Evolutionary conservation across 2,888 invertebrate genomes (phyloP), one percentile per base, ranked within the genome.

Genomic region (Melipona bicolor): DNA sequence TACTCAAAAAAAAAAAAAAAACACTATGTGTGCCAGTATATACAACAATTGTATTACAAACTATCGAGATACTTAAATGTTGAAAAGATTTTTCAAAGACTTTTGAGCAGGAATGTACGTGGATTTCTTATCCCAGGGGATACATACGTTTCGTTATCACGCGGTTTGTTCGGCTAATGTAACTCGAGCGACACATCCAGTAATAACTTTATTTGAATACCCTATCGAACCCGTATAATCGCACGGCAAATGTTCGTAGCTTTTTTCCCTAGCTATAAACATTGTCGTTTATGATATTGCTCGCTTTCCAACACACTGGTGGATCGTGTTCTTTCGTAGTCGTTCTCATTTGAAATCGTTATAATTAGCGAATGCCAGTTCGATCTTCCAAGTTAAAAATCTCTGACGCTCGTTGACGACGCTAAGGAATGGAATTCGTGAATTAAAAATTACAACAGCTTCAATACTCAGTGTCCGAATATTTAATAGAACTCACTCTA

Each of bases 191-290:
- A 87, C 87, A 86, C 87, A 79, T 85, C 81, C 76, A 65, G 83
- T 90, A 91, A 92, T 91, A 92, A 89, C 91, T 91, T 91, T 90
- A 91, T 92, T 91, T 86, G 87, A 87, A 88, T 88, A 87, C 84
- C 88, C 84, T 84, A 90, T 91, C 89, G 90, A 43, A 89, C 85
- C 85, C 86, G 81, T 87, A 86, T 90, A 92, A 91, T 90, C 90
- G 87, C 89, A 86, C 73, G 86, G 81, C 79, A 84, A 92, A 87
- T 70, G 80, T 85, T 82, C 79, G 59, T 59, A 24, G 6, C 68
- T 56, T 49, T 75, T 82, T 76, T 76, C 73, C 79, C 27, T 78
- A 71, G 83, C 71, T 82, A 84, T 86, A 91, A 90, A 91, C 85
- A 89, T 87, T 80, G 62, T 73, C 90, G 84, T 91, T 91, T 90